These are phyloP conservation scores for Microhierax caerulescens DNA, from an alignment of 2,797 vertebrate genomes.

Conservation along the genomic window DNA sequence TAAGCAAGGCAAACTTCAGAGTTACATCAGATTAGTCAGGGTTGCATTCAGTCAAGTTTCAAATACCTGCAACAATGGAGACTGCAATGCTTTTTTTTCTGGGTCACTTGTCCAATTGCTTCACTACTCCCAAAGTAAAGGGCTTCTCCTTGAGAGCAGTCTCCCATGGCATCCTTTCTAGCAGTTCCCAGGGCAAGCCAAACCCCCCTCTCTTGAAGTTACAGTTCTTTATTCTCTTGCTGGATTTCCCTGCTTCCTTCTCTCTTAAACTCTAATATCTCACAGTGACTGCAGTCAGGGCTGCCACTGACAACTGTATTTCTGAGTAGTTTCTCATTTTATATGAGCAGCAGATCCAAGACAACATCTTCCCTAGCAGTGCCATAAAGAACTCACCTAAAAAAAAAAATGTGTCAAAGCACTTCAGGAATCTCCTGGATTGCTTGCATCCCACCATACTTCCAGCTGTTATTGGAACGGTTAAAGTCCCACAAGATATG, in stretches of 20 bases:
- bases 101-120: neutral
- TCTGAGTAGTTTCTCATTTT: neutral
- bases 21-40: neutral
- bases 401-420: neutral
- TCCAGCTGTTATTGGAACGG: neutral
- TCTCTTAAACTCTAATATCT: neutral
- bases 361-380: neutral
- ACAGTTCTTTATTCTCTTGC: neutral
- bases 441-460: neutral
- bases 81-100: neutral
- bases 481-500: neutral
- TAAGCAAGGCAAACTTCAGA: neutral
- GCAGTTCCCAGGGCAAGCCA: neutral
- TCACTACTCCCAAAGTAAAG: neutral
- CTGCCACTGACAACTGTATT: neutral
- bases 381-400: neutral
- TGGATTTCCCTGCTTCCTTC: neutral
- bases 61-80: neutral
- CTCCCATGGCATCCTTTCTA: neutral
- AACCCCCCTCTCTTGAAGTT: neutral
- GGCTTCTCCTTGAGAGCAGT: neutral
- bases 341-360: neutral
- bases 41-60: neutral
- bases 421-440: neutral
- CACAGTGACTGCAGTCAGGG: neutral